phyloP scores from a whole-genome alignment of 1,140 invertebrate genomes.

The Battus philenor region DNA sequence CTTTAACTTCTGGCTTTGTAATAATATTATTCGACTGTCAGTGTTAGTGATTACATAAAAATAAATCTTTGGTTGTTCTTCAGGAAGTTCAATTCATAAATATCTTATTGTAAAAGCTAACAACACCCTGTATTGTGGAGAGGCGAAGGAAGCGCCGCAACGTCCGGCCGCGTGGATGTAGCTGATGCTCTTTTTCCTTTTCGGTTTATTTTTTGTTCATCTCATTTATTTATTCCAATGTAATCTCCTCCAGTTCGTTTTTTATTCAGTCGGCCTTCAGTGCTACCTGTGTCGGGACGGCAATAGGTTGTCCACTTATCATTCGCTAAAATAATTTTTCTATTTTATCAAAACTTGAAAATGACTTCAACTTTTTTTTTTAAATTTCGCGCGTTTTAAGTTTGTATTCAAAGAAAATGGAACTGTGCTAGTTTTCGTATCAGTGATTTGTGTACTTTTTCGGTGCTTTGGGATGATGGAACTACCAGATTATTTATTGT shows the following conservation, averaged over 20 bases:
- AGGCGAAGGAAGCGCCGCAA: conserved; percentile 71
- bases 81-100: not conserved
- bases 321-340: conserved; percentile 28
- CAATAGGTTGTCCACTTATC: conserved; percentile 48
- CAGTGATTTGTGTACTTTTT: no score
- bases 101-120: conserved; percentile 15
- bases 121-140: conserved; percentile 48
- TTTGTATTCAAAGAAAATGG: conserved; percentile 19
- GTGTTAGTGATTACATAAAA: no score
- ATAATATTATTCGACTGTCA: no score
- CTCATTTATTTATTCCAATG: conserved; percentile 77
- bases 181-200: conserved; percentile 71
- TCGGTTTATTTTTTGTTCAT: conserved; percentile 74
- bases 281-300: conserved; percentile 72
- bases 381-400: conserved; percentile 1
- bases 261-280: conserved; percentile 76
- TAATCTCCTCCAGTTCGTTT: conserved; percentile 75
- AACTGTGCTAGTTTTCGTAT: conserved; percentile 18
- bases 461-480: no score
- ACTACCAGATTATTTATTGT: conserved; percentile 60
- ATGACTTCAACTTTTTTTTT: conserved; percentile 1
- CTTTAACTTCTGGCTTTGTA: not conserved
- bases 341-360: conserved; percentile 15
- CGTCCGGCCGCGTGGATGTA: conserved; percentile 74
- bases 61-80: not conserved